Conservation (phyloP, 2,113 vertebrate genomes). For the Synchiropus splendidus region DNA sequence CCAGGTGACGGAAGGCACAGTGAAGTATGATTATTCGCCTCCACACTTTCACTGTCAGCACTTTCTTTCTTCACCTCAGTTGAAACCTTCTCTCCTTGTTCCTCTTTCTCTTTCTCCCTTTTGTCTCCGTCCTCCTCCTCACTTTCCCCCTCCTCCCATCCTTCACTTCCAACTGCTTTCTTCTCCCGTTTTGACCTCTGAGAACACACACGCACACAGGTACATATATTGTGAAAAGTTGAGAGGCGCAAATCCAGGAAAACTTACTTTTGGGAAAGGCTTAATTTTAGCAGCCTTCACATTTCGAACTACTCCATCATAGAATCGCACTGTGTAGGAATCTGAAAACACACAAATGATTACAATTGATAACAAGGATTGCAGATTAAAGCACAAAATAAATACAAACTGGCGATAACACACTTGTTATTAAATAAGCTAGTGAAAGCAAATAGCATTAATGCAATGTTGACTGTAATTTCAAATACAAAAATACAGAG, state of each 20-base stretch:
- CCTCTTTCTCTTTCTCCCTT: constrained; percentile 50
- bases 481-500: no score
- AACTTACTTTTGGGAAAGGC: constrained; percentile 78
- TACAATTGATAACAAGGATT: neutral
- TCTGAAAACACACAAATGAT: constrained; percentile 58
- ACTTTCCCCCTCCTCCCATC: constrained; percentile 70
- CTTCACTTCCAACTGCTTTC: constrained; percentile 52
- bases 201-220: neutral
- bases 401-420: no score
- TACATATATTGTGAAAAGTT: neutral
- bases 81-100: constrained; percentile 34
- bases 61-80: constrained; percentile 32
- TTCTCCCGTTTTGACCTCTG: constrained; percentile 73
- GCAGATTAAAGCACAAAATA: no score
- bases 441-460: no score
- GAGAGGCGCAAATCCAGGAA: neutral
- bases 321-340: constrained; percentile 94
- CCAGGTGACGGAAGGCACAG: no score
- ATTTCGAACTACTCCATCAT: constrained; percentile 89
- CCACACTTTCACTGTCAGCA: constrained; percentile 32
- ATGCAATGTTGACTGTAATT: no score
- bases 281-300: constrained; percentile 96
- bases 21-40: constrained; percentile 65
- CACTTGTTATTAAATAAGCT: no score
- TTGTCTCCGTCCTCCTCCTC: constrained; percentile 50